Base-by-base conservation (phyloP, 2,113 vertebrate species). In the Peromyscus californicus region DNA sequence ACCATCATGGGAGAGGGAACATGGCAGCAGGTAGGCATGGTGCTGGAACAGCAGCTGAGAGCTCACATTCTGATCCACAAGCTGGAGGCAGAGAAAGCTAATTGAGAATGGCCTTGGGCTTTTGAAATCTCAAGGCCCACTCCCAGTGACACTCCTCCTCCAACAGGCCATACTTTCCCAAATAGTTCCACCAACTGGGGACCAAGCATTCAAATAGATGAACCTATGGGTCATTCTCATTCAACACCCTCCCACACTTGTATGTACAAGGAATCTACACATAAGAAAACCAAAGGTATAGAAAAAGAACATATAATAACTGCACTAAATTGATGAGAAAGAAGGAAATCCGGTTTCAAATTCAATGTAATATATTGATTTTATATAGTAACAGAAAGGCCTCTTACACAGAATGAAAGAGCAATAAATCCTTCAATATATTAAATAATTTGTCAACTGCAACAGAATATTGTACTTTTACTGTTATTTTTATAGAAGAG, bases 401-500 rank as follows among this genome's bases (percentile, higher is more conserved):
- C 51, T 74, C 67, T 86, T 76, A 54, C 13, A 91, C 5, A 90
- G 74, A 94, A 33, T 24, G 78, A 69, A 67, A 90, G 54, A 48
- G 31, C 88, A 89, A 51, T 36, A 74, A 84, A 83, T 85, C 78
- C 57, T 61, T 75, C 42, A 70, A n/a, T 83, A 79, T 51, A 96
- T 80, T 92, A 54, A 89, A 36, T 87, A 61, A 54, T 31, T 45
- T 42, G 8, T 87, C 80, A 87, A 88, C 59, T 61, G 57, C 13
- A 92, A 80, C 22, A 33, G 42, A 16, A 61, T 5, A 85, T 63
- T 51, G 82, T 26, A 63, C 33, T 8, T 67, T 61, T 96, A 92
- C 59, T 80, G 42, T 39, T 74, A 48, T 48, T 31, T 92, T 39
- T 92, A 16, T 67, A 83, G 54, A 75, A 75, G 31, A 61, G 24